These are phyloP conservation scores for Rotaria magnacalcarata DNA, from an alignment of 2,888 invertebrate genomes.

Conservation along the genomic window DNA sequence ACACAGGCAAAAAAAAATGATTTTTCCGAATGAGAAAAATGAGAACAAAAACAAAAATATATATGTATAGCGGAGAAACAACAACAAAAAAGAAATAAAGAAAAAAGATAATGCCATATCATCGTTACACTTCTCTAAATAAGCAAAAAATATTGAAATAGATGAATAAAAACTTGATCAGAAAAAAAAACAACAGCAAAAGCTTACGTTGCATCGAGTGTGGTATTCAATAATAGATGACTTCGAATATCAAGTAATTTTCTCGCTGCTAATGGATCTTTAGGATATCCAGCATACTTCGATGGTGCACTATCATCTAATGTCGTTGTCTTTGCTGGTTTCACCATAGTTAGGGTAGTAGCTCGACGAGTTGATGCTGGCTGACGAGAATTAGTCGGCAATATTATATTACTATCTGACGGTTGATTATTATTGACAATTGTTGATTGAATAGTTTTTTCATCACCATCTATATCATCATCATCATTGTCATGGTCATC, in stretches of 20 bases:
- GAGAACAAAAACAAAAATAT: neutral
- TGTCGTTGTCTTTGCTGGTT: neutral
- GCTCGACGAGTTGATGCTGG: neutral
- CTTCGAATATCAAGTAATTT: constrained; percentile 21
- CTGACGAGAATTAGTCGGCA: neutral
- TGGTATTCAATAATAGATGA: constrained; percentile 10
- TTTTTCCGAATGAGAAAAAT: neutral
- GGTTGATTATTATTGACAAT: neutral
- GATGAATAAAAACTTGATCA: neutral
- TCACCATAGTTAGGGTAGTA: no score
- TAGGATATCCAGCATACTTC: neutral
- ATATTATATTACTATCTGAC: constrained; percentile 7
- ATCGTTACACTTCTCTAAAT: neutral
- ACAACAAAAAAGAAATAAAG: neutral
- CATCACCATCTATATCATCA: neutral
- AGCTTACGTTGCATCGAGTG: constrained; percentile 28
- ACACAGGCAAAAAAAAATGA: neutral
- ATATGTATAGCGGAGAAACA: neutral
- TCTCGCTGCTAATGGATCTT: neutral
- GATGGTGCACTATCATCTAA: neutral
- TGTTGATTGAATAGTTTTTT: neutral
- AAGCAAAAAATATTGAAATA: neutral
- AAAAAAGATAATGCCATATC: neutral
- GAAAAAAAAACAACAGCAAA: no score
- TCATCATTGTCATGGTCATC: neutral